Evolutionary conservation across 1,140 invertebrate genomes (phyloP), one percentile per base, ranked within the genome.

Genomic region (Rhyzopertha dominica): DNA sequence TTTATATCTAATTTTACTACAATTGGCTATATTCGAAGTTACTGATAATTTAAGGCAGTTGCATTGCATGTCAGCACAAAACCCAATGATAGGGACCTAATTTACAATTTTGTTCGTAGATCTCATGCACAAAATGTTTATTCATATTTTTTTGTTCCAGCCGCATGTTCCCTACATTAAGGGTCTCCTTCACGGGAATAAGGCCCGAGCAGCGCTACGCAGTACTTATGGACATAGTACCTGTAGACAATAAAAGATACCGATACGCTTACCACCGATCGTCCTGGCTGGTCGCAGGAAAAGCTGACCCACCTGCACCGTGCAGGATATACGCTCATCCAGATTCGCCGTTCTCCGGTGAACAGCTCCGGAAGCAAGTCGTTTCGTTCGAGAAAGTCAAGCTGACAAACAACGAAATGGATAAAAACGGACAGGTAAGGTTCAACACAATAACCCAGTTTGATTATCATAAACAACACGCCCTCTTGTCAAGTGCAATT

Each of bases 331-430:
- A 98, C 74, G 80, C 91, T 36, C 96, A 99, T 77, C 95, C 95
- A 4, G 96, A 99, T 72, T 94, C 90, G 34, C 95, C 96, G 34
- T 98, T 93, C 73, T 92, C 86, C 51, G 94, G 92, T 25, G 94
- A 98, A 65, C 92, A 96, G 69, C 78, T 98, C 20, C 75, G 85
- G 53, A 96, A 96, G 72, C 95, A 98, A 74, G 90, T 97, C 59
- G 91, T 99, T 59, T 95, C 93, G 49, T 99, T 98, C 72, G 96
- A 98, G 77, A 99, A 99, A 75, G 90, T 98, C 67, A 99, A 99
- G 72, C 81, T 99, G 51, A 99, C 95, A 67, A 98, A 99, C 74
- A 99, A 98, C 74, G 93, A 97, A 70, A 90, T 96, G 84, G 95
- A 98, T 72, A 96, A 95, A 70, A 90, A 92, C 66, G 94, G 94